Conservation (phyloP, 1,140 invertebrate genomes). For the Brachionus koreanus region DNA sequence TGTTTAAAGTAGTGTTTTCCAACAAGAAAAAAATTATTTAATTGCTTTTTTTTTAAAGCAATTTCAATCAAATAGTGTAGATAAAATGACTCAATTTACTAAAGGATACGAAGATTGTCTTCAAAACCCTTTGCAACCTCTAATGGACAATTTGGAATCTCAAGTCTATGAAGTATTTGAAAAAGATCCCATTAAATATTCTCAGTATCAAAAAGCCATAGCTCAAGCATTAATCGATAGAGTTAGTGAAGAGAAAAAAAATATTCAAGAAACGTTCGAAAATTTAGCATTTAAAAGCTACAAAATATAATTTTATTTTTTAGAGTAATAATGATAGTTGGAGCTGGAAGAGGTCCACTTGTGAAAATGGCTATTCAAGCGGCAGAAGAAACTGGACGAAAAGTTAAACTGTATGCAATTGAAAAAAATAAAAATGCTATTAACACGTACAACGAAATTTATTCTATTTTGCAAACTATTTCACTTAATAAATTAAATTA, state of each 20-base stretch:
- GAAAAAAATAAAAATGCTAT: slow-evolving; percentile 98
- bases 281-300: slow-evolving; percentile 47
- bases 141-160: slow-evolving; percentile 90
- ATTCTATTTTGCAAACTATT: background rate
- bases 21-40: background rate
- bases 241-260: slow-evolving; percentile 60
- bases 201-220: slow-evolving; percentile 72
- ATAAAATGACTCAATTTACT: background rate
- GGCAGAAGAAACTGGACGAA: slow-evolving; percentile 55
- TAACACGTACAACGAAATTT: slow-evolving; percentile 66
- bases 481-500: slow-evolving; percentile 2
- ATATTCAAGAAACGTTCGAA: slow-evolving; percentile 55
- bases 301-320: slow-evolving; percentile 19
- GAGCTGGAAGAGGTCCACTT: slow-evolving; percentile 86
- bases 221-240: slow-evolving; percentile 68
- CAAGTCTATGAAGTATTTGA: slow-evolving; percentile 97
- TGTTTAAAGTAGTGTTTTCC: slow-evolving; percentile 66
- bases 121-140: slow-evolving; percentile 68
- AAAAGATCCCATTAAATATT: slow-evolving; percentile 93
- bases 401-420: slow-evolving; percentile 74
- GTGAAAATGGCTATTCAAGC: slow-evolving; percentile 79
- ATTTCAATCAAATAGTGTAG: background rate
- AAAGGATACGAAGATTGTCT: slow-evolving; percentile 40
- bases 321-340: slow-evolving; percentile 55
- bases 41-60: slow-evolving; percentile 22